These are phyloP conservation scores for Sebastes diaconus DNA, from an alignment of 2,797 vertebrate genomes.

Conservation along the genomic window DNA sequence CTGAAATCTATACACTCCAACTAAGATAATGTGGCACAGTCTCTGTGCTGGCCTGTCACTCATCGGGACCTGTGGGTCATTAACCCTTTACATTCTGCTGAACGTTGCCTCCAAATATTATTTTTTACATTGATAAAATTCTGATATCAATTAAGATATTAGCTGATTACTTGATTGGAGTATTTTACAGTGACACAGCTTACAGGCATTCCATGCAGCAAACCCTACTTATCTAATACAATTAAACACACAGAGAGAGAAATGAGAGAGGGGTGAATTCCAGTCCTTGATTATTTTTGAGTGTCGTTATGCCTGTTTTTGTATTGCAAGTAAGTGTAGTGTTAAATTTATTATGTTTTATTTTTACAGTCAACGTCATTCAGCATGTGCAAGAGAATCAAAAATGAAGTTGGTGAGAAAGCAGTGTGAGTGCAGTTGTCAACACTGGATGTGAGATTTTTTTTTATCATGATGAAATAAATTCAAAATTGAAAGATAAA, in stretches of 20 bases:
- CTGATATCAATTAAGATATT: constrained; percentile 22
- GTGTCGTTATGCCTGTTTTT: background rate
- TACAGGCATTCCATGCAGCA: background rate
- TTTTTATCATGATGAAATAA: background rate
- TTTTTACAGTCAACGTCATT: background rate
- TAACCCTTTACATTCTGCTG: background rate
- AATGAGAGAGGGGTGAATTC: background rate
- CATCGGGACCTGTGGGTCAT: constrained; percentile 10
- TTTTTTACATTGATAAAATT: background rate
- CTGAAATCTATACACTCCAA: constrained; percentile 32
- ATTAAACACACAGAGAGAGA: background rate
- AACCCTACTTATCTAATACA: background rate
- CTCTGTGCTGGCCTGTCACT: constrained; percentile 35
- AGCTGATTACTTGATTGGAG: background rate
- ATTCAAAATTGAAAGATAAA: background rate
- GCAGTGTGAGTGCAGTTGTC: background rate
- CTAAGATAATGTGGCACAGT: constrained; percentile 7
- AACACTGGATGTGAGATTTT: background rate
- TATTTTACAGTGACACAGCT: background rate
- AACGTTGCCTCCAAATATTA: background rate
- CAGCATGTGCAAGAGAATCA: background rate
- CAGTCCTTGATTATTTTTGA: background rate
- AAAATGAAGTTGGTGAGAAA: background rate
- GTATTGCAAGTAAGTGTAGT: background rate
- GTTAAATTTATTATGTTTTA: background rate